Conservation (phyloP, 64 coral and sea anemone species). For the Stichodactyla helianthus region DNA sequence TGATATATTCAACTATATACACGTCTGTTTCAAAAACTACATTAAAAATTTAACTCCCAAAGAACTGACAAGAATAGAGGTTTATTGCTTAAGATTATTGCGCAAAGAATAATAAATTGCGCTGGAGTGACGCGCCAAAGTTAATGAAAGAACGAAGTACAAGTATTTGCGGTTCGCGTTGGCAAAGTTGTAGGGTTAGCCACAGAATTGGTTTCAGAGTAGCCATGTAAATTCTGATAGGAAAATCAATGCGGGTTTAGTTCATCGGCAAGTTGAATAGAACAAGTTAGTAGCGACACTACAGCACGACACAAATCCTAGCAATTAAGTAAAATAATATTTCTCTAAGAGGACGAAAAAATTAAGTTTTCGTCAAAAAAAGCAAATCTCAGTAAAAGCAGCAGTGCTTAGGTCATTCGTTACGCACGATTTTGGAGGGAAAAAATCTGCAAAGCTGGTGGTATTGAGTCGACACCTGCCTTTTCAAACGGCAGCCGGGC, state of each 20-base stretch:
- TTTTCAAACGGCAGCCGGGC: neutral
- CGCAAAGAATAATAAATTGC: too few relatives aligned
- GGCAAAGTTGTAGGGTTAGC: neutral
- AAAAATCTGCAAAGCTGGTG: neutral
- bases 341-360: neutral
- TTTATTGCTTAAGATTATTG: neutral
- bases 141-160: neutral
- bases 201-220: neutral
- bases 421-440: neutral
- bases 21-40: neutral
- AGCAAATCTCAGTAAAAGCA: neutral
- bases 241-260: neutral
- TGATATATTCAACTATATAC: neutral
- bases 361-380: neutral
- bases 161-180: neutral
- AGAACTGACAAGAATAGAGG: neutral
- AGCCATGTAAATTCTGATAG: neutral
- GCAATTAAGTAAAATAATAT: neutral
- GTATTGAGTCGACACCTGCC: neutral
- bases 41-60: neutral
- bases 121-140: neutral
- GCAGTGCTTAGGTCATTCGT: neutral
- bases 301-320: neutral
- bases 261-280: neutral
- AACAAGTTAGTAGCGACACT: neutral